phyloP scores from a whole-genome alignment of 2,888 invertebrate species.

The Phaedon cochleariae region DNA sequence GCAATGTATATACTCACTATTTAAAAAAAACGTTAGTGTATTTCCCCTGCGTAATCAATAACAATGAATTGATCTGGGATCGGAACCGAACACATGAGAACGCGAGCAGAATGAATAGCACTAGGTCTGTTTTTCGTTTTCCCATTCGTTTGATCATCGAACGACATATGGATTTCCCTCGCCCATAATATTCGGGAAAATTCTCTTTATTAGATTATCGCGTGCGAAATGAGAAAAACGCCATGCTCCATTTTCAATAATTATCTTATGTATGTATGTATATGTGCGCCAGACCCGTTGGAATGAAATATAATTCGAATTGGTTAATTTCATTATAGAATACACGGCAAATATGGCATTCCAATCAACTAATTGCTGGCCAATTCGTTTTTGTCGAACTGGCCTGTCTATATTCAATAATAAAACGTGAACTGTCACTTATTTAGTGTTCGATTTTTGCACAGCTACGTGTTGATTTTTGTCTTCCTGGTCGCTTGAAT shows the following conservation, averaged over 20 bases:
- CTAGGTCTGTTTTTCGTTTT: neutral
- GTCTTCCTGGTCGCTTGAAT: too few relatives aligned
- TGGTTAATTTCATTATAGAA: conserved; percentile 54
- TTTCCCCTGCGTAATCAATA: neutral
- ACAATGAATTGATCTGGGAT: neutral
- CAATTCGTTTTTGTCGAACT: conserved; percentile 43
- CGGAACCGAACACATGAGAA: neutral
- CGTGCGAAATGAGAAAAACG: conserved; percentile 17
- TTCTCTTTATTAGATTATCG: conserved; percentile 15
- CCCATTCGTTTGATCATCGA: neutral
- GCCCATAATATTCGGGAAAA: conserved; percentile 3
- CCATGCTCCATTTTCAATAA: conserved; percentile 20
- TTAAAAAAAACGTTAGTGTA: neutral
- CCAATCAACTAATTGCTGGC: conserved; percentile 59
- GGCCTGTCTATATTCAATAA: neutral
- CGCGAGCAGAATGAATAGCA: neutral
- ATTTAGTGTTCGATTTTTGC: too few relatives aligned
- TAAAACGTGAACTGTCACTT: too few relatives aligned
- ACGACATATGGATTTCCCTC: too few relatives aligned
- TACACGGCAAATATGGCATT: conserved; percentile 49
- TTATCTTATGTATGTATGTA: conserved; percentile 15
- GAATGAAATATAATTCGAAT: conserved; percentile 46
- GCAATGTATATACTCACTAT: too few relatives aligned
- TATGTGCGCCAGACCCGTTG: neutral
- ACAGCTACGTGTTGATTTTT: too few relatives aligned